These are phyloP conservation scores for Amphibalanus amphitrite DNA, from an alignment of 1,140 invertebrate species.

Conservation along the genomic window DNA sequence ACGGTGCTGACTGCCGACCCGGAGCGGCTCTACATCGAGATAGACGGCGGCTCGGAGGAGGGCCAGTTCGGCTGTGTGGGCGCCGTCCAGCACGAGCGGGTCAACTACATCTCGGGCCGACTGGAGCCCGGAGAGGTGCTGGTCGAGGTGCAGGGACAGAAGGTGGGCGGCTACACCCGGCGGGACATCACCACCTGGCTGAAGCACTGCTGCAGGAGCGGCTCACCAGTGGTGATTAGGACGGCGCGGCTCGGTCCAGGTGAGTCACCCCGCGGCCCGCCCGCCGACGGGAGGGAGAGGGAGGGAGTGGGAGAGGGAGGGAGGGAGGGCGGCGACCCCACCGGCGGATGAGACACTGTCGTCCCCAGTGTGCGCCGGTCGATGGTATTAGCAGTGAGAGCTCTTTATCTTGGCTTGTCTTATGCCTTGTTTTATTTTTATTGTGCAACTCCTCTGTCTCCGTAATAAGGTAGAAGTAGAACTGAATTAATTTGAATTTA, in stretches of 20 bases:
- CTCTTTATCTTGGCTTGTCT: too few species aligned
- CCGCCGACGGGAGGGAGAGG: too few species aligned
- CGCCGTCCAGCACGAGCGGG: constrained; percentile 26
- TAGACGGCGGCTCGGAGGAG: neutral
- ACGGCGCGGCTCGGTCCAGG: constrained; percentile 17
- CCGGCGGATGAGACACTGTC: too few species aligned
- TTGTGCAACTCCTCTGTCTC: too few species aligned
- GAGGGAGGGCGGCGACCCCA: too few species aligned
- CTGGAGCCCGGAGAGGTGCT: constrained; percentile 35
- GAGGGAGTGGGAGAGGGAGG: too few species aligned
- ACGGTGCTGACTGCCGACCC: neutral
- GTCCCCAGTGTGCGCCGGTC: too few species aligned
- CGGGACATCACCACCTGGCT: constrained; percentile 38
- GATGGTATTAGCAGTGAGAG: too few species aligned
- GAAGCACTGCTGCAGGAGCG: constrained; percentile 38
- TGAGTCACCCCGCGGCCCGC: neutral
- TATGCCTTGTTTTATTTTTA: too few species aligned
- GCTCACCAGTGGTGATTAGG: constrained; percentile 36
- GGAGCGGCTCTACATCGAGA: neutral
- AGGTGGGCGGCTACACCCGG: constrained; percentile 42
- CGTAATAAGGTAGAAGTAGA: too few species aligned
- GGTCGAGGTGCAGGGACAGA: constrained; percentile 42
- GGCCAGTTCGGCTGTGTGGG: constrained; percentile 12
- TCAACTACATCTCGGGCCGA: constrained; percentile 26
- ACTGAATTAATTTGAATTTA: too few species aligned